Conservation (phyloP, 2,797 vertebrate species). For the Neosilurus mollespiculum region DNA sequence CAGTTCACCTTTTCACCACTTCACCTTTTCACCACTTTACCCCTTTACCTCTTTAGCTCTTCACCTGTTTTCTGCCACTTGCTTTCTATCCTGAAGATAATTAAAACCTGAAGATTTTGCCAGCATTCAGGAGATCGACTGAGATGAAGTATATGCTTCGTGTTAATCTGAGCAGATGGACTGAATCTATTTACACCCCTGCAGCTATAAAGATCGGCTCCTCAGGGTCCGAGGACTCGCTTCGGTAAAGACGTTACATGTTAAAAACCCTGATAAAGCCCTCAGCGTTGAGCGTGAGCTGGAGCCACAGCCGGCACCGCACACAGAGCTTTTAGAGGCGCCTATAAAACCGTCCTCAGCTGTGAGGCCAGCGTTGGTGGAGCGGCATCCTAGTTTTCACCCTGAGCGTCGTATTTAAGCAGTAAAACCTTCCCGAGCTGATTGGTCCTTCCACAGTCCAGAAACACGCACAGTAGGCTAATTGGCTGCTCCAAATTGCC, state of each 20-base stretch:
- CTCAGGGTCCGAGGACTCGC: background rate
- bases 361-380: background rate
- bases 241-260: background rate
- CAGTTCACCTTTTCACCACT: no score
- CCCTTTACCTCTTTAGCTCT: background rate
- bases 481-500: no score
- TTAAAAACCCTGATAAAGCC: constrained; percentile 22
- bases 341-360: constrained; percentile 8
- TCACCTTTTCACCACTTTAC: no score
- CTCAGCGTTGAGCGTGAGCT: background rate
- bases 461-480: no score
- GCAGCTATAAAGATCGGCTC: constrained; percentile 29
- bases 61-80: no score
- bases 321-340: constrained; percentile 4
- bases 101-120: background rate
- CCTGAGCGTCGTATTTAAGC: background rate
- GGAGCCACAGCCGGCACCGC: background rate
- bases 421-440: background rate
- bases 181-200: background rate
- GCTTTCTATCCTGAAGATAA: background rate
- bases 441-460: background rate
- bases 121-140: background rate
- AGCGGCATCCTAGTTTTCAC: background rate
- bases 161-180: constrained; percentile 13
- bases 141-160: background rate